Evolutionary conservation across 2,113 vertebrate species (phyloP).

Genomic region (Pterocles orientalis): DNA sequence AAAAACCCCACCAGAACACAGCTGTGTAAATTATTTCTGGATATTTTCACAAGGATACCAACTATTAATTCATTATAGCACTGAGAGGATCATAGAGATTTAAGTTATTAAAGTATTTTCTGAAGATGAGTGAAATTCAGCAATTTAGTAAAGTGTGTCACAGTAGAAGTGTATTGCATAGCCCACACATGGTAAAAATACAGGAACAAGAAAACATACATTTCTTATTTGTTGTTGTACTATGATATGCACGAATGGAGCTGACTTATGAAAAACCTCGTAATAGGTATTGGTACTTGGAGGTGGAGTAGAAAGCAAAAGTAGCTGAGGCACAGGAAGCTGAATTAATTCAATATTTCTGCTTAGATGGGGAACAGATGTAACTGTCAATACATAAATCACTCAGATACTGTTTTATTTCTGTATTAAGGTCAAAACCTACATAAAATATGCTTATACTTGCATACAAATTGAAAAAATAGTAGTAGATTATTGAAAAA

Average conservation of each 20-base stretch:
- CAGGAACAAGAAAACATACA: constrained; percentile 4
- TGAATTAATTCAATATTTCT: constrained; percentile 4
- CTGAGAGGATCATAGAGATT: background rate
- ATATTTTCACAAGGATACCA: background rate
- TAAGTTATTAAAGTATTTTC: background rate
- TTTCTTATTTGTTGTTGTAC: background rate
- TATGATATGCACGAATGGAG: background rate
- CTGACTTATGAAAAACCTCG: constrained; percentile 19
- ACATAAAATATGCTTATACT: background rate
- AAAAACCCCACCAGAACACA: background rate
- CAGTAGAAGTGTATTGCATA: background rate
- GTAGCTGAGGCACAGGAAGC: background rate
- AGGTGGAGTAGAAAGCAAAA: background rate
- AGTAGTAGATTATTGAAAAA: background rate
- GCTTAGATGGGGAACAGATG: background rate
- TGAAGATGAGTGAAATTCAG: background rate
- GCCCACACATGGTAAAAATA: background rate
- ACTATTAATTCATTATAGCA: background rate
- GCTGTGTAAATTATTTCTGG: background rate
- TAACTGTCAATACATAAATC: background rate
- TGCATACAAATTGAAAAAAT: background rate
- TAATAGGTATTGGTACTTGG: background rate
- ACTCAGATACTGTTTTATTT: background rate
- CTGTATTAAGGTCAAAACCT: background rate
- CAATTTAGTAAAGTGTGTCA: background rate